A percentile compares a stretch with the other conserved stretches of the same genome.
Evolutionary conservation across 2,888 invertebrate genomes (phyloP).

Genomic region (Synanthedon myopaeformis): DNA sequence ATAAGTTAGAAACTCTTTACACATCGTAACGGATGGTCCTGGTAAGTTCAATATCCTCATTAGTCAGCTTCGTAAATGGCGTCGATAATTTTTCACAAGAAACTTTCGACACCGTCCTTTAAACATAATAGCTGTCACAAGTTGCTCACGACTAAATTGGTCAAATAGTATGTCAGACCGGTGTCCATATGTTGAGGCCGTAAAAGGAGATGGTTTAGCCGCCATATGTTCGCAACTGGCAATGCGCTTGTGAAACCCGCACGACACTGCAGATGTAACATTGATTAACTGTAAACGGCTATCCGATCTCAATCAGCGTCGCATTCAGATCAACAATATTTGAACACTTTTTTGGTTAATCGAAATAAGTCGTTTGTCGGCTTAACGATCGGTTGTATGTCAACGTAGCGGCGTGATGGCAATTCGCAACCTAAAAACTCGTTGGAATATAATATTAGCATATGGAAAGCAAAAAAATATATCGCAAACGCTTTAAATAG

Average conservation of each 20-base stretch:
- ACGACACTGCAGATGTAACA: constrained; percentile 40
- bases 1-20: neutral
- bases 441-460: too few species aligned
- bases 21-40: neutral
- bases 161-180: constrained; percentile 33
- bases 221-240: constrained; percentile 49
- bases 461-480: too few species aligned
- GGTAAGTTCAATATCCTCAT: constrained; percentile 2
- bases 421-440: too few species aligned
- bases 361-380: neutral
- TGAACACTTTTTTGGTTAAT: neutral
- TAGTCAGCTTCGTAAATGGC: constrained; percentile 10
- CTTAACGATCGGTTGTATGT: neutral
- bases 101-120: constrained; percentile 17
- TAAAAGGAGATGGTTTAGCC: constrained; percentile 50
- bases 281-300: constrained; percentile 51
- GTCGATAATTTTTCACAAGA: constrained; percentile 12
- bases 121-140: constrained; percentile 6
- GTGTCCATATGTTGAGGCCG: constrained; percentile 38
- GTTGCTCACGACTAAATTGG: constrained; percentile 31
- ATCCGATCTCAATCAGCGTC: constrained; percentile 39
- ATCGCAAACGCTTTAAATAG: too few species aligned
- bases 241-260: constrained; percentile 29
- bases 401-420: too few species aligned
- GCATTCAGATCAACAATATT: constrained; percentile 19